A percentile compares a stretch with the other conserved stretches of the same genome.
phyloP scores from a whole-genome alignment of 1,140 invertebrate species.

The Drosophila truncata region DNA sequence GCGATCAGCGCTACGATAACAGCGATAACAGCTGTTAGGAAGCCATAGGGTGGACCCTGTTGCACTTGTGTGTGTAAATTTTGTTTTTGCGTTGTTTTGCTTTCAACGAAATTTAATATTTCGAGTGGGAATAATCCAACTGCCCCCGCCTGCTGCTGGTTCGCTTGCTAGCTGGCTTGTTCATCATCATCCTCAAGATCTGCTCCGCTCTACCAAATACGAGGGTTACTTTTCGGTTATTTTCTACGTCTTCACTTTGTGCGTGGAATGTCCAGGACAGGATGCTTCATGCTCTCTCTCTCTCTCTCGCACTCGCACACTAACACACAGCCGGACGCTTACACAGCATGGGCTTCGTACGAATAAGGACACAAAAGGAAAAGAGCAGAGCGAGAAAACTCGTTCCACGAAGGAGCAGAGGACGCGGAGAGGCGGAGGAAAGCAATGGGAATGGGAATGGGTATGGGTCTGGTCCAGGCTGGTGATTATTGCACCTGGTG shows the following conservation, averaged over 20 bases:
- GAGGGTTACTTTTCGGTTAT: conserved; percentile 52
- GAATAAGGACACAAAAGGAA: conserved; percentile 79
- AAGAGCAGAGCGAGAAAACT: conserved; percentile 22
- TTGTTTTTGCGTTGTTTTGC: conserved; percentile 19
- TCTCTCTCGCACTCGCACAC: conserved; percentile 1
- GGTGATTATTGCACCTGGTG: conserved; percentile 75
- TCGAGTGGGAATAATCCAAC: conserved; percentile 12
- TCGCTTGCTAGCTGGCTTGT: neutral
- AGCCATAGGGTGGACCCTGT: conserved; percentile 32
- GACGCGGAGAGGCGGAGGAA: conserved; percentile 24
- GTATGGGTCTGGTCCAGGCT: conserved; percentile 42
- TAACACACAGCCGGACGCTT: conserved; percentile 7
- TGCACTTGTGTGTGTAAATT: conserved; percentile 26
- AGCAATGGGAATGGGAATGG: conserved; percentile 40
- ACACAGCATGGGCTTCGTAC: conserved; percentile 42
- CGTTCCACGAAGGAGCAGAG: conserved; percentile 24
- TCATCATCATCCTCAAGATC: conserved; percentile 34
- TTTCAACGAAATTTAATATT: conserved; percentile 36
- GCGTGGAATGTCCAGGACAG: conserved; percentile 37
- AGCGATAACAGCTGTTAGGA: conserved; percentile 32
- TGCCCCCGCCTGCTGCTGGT: conserved; percentile 5
- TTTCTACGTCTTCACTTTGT: conserved; percentile 60
- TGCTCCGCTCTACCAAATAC: conserved; percentile 33
- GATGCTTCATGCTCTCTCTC: conserved; percentile 34
- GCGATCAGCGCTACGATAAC: conserved; percentile 4